Evolutionary conservation across 2,888 invertebrate genomes (phyloP).

Genomic region (Zelleria hepariella): DNA sequence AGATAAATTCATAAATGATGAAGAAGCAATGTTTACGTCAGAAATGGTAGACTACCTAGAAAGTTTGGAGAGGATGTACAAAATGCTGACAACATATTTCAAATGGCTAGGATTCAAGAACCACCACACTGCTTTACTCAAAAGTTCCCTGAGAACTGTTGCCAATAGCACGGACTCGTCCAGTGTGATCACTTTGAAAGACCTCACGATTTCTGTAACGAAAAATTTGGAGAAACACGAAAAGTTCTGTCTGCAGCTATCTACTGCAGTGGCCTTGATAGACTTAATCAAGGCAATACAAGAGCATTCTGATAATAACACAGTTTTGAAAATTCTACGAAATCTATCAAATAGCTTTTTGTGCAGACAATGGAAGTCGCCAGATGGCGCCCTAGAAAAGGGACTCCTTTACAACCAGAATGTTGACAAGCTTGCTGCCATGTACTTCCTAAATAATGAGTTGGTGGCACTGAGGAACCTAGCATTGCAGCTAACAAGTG

Average conservation of each 20-base stretch:
- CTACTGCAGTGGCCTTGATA: conserved; percentile 68
- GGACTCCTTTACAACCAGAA: conserved; percentile 76
- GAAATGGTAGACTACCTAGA: conserved; percentile 41
- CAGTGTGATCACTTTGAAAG: conserved; percentile 40
- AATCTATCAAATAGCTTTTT: conserved; percentile 65
- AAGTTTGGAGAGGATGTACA: conserved; percentile 69
- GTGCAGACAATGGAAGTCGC: conserved; percentile 77
- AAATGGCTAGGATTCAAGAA: conserved; percentile 76
- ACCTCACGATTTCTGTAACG: conserved; percentile 41
- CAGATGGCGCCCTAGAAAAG: conserved; percentile 74
- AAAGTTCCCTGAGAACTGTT: conserved; percentile 49
- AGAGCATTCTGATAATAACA: conserved; percentile 46
- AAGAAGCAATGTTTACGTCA: conserved; percentile 29
- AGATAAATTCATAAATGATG: conserved; percentile 22
- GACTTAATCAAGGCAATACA: conserved; percentile 65
- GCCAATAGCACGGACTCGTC: conserved; percentile 31
- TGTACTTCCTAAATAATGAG: conserved; percentile 74
- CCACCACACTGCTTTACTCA: conserved; percentile 42
- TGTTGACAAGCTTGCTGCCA: conserved; percentile 75
- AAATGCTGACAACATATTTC: conserved; percentile 70
- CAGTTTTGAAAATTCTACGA: conserved; percentile 52
- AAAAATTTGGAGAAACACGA: conserved; percentile 55
- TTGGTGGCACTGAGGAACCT: conserved; percentile 72
- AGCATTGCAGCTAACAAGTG: conserved; percentile 65
- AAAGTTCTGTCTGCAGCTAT: conserved; percentile 66